A percentile compares a stretch with the other conserved stretches of the same genome.
Evolutionary conservation across 64 coral and sea anemone genomes (phyloP).

Genomic region (Stylophora pistillata): DNA sequence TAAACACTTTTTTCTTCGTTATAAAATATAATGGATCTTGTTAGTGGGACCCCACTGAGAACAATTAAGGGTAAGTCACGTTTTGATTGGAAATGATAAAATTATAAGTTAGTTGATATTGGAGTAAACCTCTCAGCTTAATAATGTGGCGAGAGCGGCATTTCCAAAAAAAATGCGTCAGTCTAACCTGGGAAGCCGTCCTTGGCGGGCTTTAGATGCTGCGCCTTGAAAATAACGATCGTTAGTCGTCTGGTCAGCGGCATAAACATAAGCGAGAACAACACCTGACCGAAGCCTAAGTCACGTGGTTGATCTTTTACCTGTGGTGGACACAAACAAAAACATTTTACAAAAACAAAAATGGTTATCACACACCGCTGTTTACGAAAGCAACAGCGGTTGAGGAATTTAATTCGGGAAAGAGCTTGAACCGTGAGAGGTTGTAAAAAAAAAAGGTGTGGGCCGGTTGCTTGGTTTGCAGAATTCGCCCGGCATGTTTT

Average conservation of each 20-base stretch:
- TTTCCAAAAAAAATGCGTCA: too few species aligned
- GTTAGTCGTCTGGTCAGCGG: constrained; percentile 90
- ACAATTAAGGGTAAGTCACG: too few species aligned
- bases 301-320: constrained; percentile 82
- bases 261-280: constrained; percentile 96
- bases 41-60: too few species aligned
- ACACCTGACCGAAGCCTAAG: constrained; percentile 80
- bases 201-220: constrained; percentile 71
- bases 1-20: background rate
- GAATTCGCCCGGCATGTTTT: too few species aligned
- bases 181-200: constrained; percentile 88
- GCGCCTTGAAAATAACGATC: constrained; percentile 92
- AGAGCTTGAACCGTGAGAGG: too few species aligned
- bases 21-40: too few species aligned
- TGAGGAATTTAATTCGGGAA: too few species aligned
- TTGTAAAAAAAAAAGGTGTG: too few species aligned
- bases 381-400: too few species aligned
- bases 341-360: background rate
- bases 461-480: too few species aligned
- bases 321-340: background rate
- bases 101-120: background rate
- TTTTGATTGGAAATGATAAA: too few species aligned
- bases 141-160: background rate
- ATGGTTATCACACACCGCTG: too few species aligned
- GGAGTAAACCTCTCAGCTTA: background rate